Evolutionary conservation across 2,113 vertebrate genomes (phyloP).

Genomic region (Noctilio leporinus): DNA sequence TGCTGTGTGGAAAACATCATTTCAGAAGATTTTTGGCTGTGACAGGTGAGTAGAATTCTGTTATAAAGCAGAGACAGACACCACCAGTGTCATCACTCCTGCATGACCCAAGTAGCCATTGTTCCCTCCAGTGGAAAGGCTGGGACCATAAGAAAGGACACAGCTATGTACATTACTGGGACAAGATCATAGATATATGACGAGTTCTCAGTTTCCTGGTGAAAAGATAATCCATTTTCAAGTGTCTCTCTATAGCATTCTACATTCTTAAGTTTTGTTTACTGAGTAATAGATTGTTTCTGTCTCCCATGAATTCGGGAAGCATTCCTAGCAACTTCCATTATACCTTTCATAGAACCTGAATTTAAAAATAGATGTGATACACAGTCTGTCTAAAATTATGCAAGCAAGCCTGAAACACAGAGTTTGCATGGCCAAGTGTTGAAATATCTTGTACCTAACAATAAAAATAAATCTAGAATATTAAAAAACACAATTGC

Average conservation of each 20-base stretch:
- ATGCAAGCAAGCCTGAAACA: background rate
- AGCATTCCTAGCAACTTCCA: background rate
- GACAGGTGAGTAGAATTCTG: background rate
- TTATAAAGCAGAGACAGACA: background rate
- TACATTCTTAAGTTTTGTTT: background rate
- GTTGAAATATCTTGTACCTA: background rate
- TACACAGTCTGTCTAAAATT: background rate
- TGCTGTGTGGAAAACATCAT: background rate
- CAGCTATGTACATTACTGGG: background rate
- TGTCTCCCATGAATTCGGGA: background rate
- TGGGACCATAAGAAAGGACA: background rate
- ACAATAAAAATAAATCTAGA: background rate
- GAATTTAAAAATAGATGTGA: background rate
- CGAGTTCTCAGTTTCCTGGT: background rate
- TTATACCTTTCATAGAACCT: background rate
- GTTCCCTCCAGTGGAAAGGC: background rate
- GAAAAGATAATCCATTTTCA: background rate
- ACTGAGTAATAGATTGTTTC: background rate
- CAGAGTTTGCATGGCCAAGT: background rate
- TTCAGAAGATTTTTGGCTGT: background rate
- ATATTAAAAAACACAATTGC: constrained; percentile 5
- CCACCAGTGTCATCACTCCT: background rate
- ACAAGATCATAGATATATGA: background rate
- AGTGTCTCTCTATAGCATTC: background rate
- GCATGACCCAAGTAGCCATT: background rate